Conservation (phyloP, 37 sponge, comb jelly and placozoan genomes). For the Halichondria panicea region DNA sequence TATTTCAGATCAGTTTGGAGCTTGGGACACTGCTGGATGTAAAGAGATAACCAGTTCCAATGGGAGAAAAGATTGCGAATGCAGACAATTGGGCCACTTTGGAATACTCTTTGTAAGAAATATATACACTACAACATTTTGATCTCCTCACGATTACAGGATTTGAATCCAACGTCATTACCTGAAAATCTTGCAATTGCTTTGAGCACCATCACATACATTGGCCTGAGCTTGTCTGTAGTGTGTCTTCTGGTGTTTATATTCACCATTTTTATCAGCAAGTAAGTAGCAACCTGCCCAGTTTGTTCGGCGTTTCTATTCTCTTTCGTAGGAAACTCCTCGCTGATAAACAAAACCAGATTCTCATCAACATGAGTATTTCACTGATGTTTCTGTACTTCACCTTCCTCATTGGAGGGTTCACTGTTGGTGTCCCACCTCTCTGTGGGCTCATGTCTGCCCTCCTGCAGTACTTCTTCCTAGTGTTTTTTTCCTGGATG, state of each 20-base stretch:
- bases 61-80: slow-evolving; percentile 2
- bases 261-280: slow-evolving; percentile 41
- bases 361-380: slow-evolving; percentile 58
- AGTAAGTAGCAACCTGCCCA: slow-evolving; percentile 62
- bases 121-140: no score
- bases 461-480: slow-evolving; percentile 63
- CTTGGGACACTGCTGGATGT: slow-evolving; percentile 34
- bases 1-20: slow-evolving; percentile 26
- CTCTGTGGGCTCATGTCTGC: slow-evolving; percentile 57
- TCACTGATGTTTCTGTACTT: slow-evolving; percentile 59
- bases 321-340: slow-evolving; percentile 55
- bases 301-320: no score
- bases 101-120: slow-evolving; percentile 41
- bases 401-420: slow-evolving; percentile 35
- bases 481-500: slow-evolving; percentile 65
- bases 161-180: slow-evolving; percentile 18
- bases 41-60: not conserved
- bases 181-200: slow-evolving; percentile 13
- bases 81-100: slow-evolving; percentile 35
- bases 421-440: slow-evolving; percentile 1
- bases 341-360: slow-evolving; percentile 10
- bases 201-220: slow-evolving; percentile 42
- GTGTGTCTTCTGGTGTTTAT: slow-evolving; percentile 41
- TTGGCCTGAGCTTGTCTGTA: slow-evolving; percentile 50
- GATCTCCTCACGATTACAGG: no score